Evolutionary conservation across 2,797 vertebrate genomes (phyloP).

Genomic region (Macropus fuliginosus): DNA sequence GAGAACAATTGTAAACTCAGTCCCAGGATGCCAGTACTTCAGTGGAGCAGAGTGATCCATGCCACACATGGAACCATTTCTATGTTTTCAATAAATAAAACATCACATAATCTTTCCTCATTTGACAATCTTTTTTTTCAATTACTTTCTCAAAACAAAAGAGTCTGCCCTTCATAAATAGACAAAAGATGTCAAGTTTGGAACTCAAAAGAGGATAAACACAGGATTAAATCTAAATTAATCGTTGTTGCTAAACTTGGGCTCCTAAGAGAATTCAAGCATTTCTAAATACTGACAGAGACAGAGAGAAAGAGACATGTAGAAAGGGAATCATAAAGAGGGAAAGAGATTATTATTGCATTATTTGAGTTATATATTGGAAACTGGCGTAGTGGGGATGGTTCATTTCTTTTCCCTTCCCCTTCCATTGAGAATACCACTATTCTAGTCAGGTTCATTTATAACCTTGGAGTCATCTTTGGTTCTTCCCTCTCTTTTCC

Average conservation of each 20-base stretch:
- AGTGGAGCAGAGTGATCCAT: slow-evolving; percentile 48
- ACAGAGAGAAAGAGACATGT: background rate
- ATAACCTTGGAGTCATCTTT: background rate
- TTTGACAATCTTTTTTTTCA: slow-evolving; percentile 63
- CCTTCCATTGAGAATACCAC: background rate
- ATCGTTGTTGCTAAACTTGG: slow-evolving; percentile 65
- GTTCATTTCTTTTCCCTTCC: background rate
- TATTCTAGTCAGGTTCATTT: background rate
- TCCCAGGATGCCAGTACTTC: background rate
- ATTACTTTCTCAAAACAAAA: slow-evolving; percentile 71
- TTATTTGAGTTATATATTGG: slow-evolving; percentile 52
- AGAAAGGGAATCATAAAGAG: slow-evolving; percentile 10
- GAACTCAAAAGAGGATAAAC: slow-evolving; percentile 67
- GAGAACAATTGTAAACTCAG: background rate
- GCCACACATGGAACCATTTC: slow-evolving; percentile 49
- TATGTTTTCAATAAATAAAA: slow-evolving; percentile 69
- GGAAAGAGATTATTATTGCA: slow-evolving; percentile 35
- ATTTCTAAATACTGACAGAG: slow-evolving; percentile 52
- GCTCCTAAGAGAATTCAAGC: slow-evolving; percentile 70
- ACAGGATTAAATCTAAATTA: slow-evolving; percentile 75
- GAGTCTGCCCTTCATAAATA: slow-evolving; percentile 62
- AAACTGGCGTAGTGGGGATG: background rate
- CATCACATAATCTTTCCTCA: slow-evolving; percentile 55
- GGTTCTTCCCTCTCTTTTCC: background rate
- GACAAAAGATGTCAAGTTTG: slow-evolving; percentile 59